phyloP scores from a whole-genome alignment of 1,140 invertebrate genomes.

The Phymastichus coffea region DNA sequence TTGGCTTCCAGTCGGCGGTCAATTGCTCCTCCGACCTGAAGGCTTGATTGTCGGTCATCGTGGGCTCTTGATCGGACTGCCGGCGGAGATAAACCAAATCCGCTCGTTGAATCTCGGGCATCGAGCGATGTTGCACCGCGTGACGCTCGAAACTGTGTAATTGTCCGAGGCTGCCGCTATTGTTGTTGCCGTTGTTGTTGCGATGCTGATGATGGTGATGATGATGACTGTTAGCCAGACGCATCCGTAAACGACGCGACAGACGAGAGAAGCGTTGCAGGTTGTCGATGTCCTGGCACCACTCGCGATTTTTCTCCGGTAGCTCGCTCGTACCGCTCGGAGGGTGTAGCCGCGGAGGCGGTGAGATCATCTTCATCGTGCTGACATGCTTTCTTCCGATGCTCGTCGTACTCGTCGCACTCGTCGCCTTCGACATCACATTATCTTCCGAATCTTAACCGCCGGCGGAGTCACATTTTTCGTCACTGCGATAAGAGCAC shows the following conservation, averaged over 20 bases:
- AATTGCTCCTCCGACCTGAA: slow-evolving; percentile 14
- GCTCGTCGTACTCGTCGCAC: no score
- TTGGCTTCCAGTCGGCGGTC: slow-evolving; percentile 43
- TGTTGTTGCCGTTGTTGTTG: not conserved
- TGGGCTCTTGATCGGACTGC: not conserved
- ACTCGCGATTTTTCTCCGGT: slow-evolving; percentile 37
- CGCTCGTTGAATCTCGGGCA: slow-evolving; percentile 44
- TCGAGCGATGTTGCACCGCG: slow-evolving; percentile 39
- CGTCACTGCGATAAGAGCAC: no score
- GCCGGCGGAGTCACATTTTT: no score
- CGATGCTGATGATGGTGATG: not conserved
- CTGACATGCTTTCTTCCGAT: no score
- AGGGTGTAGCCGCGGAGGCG: not conserved
- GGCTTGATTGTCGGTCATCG: slow-evolving; percentile 5
- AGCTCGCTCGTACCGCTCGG: slow-evolving; percentile 14
- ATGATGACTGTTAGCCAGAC: not conserved
- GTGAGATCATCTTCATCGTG: not conserved
- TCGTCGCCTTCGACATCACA: no score
- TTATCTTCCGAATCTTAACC: no score
- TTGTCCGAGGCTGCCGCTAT: slow-evolving; percentile 1
- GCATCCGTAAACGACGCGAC: slow-evolving; percentile 8
- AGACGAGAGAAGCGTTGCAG: slow-evolving; percentile 36
- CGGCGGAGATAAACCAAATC: slow-evolving; percentile 37
- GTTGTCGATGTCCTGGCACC: slow-evolving; percentile 41
- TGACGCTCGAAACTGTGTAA: slow-evolving; percentile 28